phyloP scores from a whole-genome alignment of 2,797 vertebrate species.

The Peromyscus nudipes region DNA sequence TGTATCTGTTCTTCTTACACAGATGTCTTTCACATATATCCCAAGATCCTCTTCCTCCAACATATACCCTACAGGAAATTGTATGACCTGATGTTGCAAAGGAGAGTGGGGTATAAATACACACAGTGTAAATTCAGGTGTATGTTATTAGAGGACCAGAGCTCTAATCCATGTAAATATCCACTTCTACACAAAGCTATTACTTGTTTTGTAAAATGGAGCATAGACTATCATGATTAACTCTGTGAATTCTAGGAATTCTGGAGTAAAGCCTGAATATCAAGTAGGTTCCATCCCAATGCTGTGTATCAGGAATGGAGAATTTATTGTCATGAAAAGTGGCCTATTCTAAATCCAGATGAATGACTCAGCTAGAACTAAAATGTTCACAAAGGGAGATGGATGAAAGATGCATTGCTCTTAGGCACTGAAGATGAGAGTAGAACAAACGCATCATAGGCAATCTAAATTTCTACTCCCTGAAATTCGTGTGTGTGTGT shows the following conservation, averaged over 20 bases:
- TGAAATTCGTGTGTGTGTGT: background rate
- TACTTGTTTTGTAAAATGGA: background rate
- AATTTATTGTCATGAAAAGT: background rate
- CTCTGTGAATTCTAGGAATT: background rate
- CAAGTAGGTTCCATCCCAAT: background rate
- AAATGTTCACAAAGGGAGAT: background rate
- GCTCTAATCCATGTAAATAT: background rate
- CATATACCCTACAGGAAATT: background rate
- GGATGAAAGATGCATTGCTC: background rate
- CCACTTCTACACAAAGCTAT: background rate
- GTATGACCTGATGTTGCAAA: background rate
- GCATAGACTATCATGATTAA: background rate
- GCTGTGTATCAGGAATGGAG: background rate
- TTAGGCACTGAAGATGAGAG: background rate
- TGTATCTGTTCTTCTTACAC: background rate
- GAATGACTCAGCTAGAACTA: background rate
- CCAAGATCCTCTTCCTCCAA: background rate
- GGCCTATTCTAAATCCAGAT: background rate
- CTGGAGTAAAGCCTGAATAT: background rate
- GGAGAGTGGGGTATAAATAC: background rate
- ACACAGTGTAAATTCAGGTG: background rate
- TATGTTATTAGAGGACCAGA: background rate
- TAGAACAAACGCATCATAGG: background rate
- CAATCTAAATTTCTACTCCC: background rate
- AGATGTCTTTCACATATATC: background rate